A percentile compares a stretch with the other conserved stretches of the same genome.
phyloP scores from a whole-genome alignment of 2,888 invertebrate species.

The Dermolepida albohirtum region DNA sequence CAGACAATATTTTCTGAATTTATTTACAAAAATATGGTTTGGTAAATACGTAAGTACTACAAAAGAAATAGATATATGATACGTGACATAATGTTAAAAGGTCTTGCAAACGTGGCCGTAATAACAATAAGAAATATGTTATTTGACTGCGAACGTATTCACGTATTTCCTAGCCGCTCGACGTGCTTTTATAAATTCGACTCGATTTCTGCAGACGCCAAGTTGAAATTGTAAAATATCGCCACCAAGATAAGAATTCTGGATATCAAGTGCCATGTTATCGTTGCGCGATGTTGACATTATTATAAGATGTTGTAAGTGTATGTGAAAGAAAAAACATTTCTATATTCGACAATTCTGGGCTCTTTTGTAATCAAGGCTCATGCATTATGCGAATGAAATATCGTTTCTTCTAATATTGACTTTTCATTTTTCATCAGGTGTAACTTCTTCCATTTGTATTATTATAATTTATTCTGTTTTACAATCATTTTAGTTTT shows the following conservation, averaged over 20 bases:
- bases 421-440: no score
- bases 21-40: not conserved
- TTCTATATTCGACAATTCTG: no score
- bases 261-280: constrained; percentile 10
- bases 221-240: constrained; percentile 26
- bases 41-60: constrained; percentile 5
- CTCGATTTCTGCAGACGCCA: constrained; percentile 3
- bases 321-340: not conserved
- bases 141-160: no score
- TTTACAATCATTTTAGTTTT: no score
- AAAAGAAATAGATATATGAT: constrained; percentile 20
- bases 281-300: constrained; percentile 30
- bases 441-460: no score
- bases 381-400: no score
- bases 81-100: constrained; percentile 15
- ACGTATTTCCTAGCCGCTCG: no score
- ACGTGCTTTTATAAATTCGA: constrained; percentile 1
- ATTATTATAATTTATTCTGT: no score
- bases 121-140: constrained; percentile 19
- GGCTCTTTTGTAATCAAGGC: no score
- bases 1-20: constrained; percentile 4
- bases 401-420: no score
- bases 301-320: constrained; percentile 14
- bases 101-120: constrained; percentile 12
- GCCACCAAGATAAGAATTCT: constrained; percentile 12